Evolutionary conservation across 2,888 invertebrate species (phyloP).

Genomic region (Ptilodon capucinus): DNA sequence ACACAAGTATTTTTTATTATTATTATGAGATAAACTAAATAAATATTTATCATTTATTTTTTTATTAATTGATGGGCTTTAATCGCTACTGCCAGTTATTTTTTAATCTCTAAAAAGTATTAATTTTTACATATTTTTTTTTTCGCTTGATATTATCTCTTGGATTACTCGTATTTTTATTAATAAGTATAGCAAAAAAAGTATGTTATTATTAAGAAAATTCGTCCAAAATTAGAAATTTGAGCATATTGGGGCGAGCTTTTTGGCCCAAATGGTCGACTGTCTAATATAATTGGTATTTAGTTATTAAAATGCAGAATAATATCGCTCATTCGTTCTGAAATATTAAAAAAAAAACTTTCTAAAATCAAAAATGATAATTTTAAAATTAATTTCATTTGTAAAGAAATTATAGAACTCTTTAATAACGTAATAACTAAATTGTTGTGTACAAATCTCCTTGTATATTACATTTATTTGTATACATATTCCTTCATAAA

Average conservation of each 20-base stretch:
- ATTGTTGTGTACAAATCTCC: too few relatives aligned
- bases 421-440: too few relatives aligned
- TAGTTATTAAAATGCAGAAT: constrained; percentile 21
- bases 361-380: too few relatives aligned
- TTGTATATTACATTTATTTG: too few relatives aligned
- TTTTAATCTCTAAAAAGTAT: constrained; percentile 27
- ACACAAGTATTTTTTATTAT: constrained; percentile 10
- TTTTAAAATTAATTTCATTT: too few relatives aligned
- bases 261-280: constrained; percentile 66
- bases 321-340: background rate
- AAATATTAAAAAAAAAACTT: background rate
- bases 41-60: constrained; percentile 24
- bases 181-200: constrained; percentile 34
- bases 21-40: constrained; percentile 8
- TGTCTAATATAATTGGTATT: constrained; percentile 66
- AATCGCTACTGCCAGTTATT: constrained; percentile 40
- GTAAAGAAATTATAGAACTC: too few relatives aligned
- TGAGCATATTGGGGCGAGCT: constrained; percentile 61
- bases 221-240: constrained; percentile 64
- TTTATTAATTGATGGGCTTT: constrained; percentile 20
- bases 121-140: constrained; percentile 23
- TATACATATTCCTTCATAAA: too few relatives aligned
- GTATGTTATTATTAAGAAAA: constrained; percentile 41
- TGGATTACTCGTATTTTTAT: constrained; percentile 25
- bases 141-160: constrained; percentile 28